These are phyloP conservation scores for Calephelis perditalis DNA, from an alignment of 2,888 invertebrate genomes.

Conservation along the genomic window DNA sequence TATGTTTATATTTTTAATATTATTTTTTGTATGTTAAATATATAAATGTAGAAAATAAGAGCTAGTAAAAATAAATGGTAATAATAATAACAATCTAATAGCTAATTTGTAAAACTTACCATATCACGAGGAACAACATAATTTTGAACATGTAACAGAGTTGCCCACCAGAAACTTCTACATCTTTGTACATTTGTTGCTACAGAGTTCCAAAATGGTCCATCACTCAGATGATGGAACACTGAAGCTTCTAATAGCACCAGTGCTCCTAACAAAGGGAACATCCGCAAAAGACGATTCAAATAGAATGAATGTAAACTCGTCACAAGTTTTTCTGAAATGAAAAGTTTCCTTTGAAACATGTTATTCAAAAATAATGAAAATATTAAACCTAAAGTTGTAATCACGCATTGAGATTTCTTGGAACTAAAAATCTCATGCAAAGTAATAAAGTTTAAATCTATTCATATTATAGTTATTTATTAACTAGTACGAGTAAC, in stretches of 20 bases:
- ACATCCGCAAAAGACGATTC: constrained; percentile 51
- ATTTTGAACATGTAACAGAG: constrained; percentile 53
- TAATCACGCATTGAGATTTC: too few species aligned
- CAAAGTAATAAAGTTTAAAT: too few species aligned
- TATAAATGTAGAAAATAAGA: too few species aligned
- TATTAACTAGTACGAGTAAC: too few species aligned
- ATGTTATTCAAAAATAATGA: too few species aligned
- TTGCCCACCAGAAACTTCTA: constrained; percentile 52
- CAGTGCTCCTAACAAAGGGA: constrained; percentile 45
- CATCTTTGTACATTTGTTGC: constrained; percentile 38
- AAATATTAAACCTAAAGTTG: too few species aligned
- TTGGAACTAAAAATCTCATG: too few species aligned
- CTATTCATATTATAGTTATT: too few species aligned
- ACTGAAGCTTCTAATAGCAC: constrained; percentile 47
- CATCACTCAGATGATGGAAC: constrained; percentile 45
- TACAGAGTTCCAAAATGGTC: constrained; percentile 40
- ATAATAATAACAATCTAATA: too few species aligned
- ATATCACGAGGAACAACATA: constrained; percentile 37
- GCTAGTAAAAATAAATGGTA: too few species aligned
- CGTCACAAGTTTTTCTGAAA: constrained; percentile 44
- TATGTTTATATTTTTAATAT: too few species aligned
- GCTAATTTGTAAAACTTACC: constrained; percentile 34
- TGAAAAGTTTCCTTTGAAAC: neutral
- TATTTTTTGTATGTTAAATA: too few species aligned
- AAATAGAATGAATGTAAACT: constrained; percentile 52